Conservation (phyloP, 2,113 vertebrate species). For the Lathamus discolor region DNA sequence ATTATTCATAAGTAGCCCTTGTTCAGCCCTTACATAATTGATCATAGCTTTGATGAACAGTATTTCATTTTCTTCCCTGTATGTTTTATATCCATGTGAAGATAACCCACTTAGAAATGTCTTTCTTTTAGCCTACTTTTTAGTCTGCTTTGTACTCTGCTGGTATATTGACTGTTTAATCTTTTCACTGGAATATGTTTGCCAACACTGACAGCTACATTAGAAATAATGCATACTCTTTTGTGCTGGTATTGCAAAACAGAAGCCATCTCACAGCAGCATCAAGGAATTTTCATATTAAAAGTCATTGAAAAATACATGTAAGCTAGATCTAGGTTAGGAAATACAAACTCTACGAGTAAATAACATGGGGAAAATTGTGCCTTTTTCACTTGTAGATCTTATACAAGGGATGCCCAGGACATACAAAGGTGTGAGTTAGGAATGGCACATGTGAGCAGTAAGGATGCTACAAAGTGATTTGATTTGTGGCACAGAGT, state of each 20-base stretch:
- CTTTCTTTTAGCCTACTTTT: neutral
- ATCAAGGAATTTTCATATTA: neutral
- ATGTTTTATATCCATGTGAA: neutral
- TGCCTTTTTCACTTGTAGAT: neutral
- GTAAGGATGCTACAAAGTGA: neutral
- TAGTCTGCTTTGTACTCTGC: neutral
- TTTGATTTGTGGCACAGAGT: neutral
- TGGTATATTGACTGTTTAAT: neutral
- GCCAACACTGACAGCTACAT: neutral
- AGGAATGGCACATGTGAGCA: neutral
- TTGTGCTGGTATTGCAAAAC: neutral
- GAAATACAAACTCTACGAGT: neutral
- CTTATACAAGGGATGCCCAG: neutral
- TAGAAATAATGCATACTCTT: neutral
- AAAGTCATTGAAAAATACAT: neutral
- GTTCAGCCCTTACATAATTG: neutral
- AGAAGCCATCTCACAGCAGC: neutral
- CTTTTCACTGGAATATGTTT: neutral
- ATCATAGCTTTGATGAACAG: neutral
- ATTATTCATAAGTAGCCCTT: neutral
- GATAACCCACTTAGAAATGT: neutral
- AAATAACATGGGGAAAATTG: neutral
- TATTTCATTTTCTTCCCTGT: neutral
- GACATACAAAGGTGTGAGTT: neutral
- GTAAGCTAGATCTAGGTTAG: neutral